phyloP scores from a whole-genome alignment of 2,113 vertebrate genomes.

The Elaphurus davidianus region DNA sequence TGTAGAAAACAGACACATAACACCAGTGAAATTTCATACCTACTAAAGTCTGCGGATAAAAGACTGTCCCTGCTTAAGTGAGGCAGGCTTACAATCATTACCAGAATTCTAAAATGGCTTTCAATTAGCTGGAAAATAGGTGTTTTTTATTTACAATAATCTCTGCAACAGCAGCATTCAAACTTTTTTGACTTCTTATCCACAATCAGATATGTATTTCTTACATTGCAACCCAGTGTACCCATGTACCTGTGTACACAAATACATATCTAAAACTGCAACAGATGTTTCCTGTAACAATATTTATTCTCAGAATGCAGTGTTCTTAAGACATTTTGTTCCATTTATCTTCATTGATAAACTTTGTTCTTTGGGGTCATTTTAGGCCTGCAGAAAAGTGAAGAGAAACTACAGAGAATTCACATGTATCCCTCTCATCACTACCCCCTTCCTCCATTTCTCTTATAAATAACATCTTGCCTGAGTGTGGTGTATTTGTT shows the following conservation, averaged over 20 bases:
- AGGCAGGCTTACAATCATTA: background rate
- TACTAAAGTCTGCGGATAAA: background rate
- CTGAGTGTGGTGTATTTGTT: background rate
- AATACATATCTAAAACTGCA: background rate
- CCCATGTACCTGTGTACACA: background rate
- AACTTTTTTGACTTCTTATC: background rate
- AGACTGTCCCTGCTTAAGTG: background rate
- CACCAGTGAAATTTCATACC: background rate
- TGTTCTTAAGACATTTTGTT: background rate
- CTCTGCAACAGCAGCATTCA: background rate
- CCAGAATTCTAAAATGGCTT: background rate
- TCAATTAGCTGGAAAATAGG: background rate
- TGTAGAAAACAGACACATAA: background rate
- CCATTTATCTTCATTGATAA: background rate
- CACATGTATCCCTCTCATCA: background rate
- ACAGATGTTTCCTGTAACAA: background rate
- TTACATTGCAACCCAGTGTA: background rate
- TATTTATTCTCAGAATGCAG: background rate
- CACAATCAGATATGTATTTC: background rate
- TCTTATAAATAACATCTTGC: background rate
- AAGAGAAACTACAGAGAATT: background rate
- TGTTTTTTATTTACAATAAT: background rate
- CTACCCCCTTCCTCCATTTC: background rate
- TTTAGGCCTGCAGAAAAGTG: background rate
- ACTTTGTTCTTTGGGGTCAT: background rate